A percentile compares a stretch with the other conserved stretches of the same genome.
Conservation (phyloP, 2,113 vertebrate species). For the Ciconia stormi region DNA sequence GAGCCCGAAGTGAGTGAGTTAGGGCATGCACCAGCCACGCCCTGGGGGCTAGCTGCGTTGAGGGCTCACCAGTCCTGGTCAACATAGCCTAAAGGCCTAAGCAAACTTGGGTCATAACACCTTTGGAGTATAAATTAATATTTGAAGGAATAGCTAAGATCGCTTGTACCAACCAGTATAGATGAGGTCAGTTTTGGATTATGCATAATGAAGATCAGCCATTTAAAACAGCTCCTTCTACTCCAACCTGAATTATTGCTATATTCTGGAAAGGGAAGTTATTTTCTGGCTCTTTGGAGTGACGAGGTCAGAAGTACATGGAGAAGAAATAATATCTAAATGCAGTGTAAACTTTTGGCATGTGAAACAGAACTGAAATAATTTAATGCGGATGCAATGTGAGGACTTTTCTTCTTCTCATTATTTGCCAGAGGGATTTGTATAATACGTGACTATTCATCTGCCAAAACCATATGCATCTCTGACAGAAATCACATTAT, state of each 20-base stretch:
- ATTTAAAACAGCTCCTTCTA: neutral
- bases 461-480: neutral
- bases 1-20: neutral
- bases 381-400: neutral
- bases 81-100: neutral
- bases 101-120: neutral
- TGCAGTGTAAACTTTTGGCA: conserved; percentile 16
- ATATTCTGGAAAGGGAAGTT: neutral
- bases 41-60: neutral
- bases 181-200: neutral
- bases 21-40: fast-evolving
- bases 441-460: neutral
- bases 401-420: neutral
- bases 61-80: neutral
- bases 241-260: conserved; percentile 8
- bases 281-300: neutral
- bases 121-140: neutral
- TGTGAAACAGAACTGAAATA: conserved; percentile 1
- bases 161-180: neutral
- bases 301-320: conserved; percentile 9
- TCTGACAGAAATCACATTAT: neutral
- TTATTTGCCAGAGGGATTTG: conserved; percentile 35
- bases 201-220: neutral
- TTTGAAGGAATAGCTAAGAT: neutral
- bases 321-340: neutral